Base-by-base conservation (phyloP, 2,113 vertebrate species). In the Lagopus muta region DNA sequence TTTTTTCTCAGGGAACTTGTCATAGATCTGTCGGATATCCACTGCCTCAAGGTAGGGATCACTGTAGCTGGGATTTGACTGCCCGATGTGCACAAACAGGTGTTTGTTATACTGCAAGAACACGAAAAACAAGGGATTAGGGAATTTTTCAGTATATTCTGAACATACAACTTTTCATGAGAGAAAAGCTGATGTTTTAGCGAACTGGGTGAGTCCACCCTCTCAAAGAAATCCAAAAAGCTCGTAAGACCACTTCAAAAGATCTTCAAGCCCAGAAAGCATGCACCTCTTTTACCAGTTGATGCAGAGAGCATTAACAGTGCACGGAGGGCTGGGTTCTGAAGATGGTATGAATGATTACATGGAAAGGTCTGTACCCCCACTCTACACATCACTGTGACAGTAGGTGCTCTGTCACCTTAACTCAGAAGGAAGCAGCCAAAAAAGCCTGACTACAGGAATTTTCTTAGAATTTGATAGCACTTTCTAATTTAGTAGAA, bases 1-100 rank as follows among this genome's bases (percentile, higher is more conserved):
- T 96, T 99, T 99, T 92, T 99, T 99, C 96, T 99, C 99, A 0
- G 99, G 99, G 96, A 99, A 99, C 93, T 99, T 99, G 97, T 99
- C 99, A 58, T 99, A 99, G 96, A 99, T 99, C 98, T 99, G 99
- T 85, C 98, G 97, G 94, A 99, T 97, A 96, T 99, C 99, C 96
- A 99, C 98, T 1, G 98, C 98, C 97, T 99, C 99, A 88, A 99
- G 98, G 97, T 98, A 99, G 90, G 98, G 98, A 86, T 99, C 99
- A 24, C 93, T 98, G 96, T 98, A 99, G 95, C 98, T 98, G 42
- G 98, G 99, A 97, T 98, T 99, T 38, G 98, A 98, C 98, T 99
- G 99, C 92, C 98, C 98, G 16, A 99, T 99, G 95, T 99, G 99
- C 78, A 99, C 98, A 81, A 99, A 99, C 92, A 99, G 98, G 95